Base-by-base conservation (phyloP, 2,113 vertebrate species). In the Tympanuchus pallidicinctus region DNA sequence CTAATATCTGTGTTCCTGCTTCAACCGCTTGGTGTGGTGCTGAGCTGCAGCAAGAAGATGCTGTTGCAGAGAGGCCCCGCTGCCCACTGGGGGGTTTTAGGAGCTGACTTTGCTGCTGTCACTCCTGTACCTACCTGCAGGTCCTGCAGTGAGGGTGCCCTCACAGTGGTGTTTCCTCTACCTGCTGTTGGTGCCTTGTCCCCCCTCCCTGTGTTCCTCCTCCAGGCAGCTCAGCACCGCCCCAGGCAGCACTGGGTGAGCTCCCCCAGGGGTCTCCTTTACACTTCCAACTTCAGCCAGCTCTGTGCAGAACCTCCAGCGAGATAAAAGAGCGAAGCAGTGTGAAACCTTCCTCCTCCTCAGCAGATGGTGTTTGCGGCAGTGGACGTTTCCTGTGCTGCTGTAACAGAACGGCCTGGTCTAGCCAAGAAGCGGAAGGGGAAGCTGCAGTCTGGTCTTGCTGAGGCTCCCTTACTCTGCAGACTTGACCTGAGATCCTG, bases 281-380 rank as follows among this genome's bases (percentile, higher is more conserved):
- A 75, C 67, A 66, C 92, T 89, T 91, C 82, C 52, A 92, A 27
- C 79, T 92, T 72, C 90, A 94, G 65, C 90, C 90, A 88, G 73
- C 92, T 92, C 86, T 72, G 61, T 81, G 83, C 76, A 60, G 96
- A 92, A 87, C 90, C 92, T 93, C 86, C 92, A 88, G 76, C 42
- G 86, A 86, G 95, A 95, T 94, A 61, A 95, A 90, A 96, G 95
- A 73, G 57, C 85, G 91, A 91, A 90, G 83, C 93, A 86, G 90
- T 5, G 47, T 96, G 96, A 96, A 90, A 88, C 95, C 93, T 96
- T 88, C 69, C 69, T 52, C 34, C 69, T 88, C 92, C 81, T 96
- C 95, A 94, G 95, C 95, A 96, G 96, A 96, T 96, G 95, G 95
- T 96, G 93, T 94, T 95, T 95, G 88, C 8, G 24, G 74, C 86